These are phyloP conservation scores for Meloidogyne exigua DNA, from an alignment of 1,140 invertebrate genomes.

Conservation along the genomic window DNA sequence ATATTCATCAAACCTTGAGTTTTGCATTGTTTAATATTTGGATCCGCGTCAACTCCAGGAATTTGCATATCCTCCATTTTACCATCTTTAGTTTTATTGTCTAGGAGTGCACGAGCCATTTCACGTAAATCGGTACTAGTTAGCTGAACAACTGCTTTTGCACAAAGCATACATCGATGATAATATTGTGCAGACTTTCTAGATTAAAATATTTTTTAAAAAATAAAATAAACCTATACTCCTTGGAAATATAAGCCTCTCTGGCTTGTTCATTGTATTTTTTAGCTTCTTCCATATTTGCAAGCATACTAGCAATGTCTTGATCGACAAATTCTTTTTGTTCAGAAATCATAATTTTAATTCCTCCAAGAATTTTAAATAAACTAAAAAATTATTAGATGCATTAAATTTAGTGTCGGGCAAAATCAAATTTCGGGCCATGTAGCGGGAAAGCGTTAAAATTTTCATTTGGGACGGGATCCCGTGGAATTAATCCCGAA, in stretches of 20 bases:
- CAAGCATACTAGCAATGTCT: neutral
- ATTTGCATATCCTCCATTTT: neutral
- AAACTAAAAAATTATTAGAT: too few species aligned
- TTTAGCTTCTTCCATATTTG: constrained; percentile 5
- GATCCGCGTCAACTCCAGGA: neutral
- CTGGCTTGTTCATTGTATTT: constrained; percentile 6
- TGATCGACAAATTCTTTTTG: neutral
- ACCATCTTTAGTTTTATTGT: neutral
- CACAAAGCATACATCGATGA: constrained; percentile 22
- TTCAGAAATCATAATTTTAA: neutral
- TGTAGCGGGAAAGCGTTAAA: too few species aligned
- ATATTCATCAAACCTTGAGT: neutral
- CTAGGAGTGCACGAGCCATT: constrained; percentile 1
- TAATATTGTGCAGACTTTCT: constrained; percentile 17
- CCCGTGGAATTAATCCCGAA: too few species aligned
- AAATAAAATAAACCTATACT: constrained; percentile 16
- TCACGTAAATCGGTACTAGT: neutral
- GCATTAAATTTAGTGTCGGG: too few species aligned
- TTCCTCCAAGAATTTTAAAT: neutral
- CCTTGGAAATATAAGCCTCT: neutral
- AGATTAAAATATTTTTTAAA: constrained; percentile 3
- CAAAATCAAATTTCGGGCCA: too few species aligned
- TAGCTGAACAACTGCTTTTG: constrained; percentile 12
- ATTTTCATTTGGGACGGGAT: too few species aligned
- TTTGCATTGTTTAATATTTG: neutral